phyloP scores from a whole-genome alignment of 2,113 vertebrate genomes.

The Bos taurus region DNA sequence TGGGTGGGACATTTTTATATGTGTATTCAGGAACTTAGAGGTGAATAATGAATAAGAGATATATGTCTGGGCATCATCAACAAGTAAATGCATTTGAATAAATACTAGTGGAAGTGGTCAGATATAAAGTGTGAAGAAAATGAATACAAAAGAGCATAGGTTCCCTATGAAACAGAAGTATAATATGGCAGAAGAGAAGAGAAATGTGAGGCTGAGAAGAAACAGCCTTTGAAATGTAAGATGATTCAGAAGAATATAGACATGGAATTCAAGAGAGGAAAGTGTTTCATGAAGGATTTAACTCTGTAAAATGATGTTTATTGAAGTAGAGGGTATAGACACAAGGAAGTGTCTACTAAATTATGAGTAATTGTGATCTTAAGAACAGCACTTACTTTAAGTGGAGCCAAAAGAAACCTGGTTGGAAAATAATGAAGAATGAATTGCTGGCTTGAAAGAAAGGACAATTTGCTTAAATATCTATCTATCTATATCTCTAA shows the following conservation, averaged over 20 bases:
- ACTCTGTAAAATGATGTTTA: background rate
- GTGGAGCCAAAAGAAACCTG: background rate
- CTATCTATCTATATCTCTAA: background rate
- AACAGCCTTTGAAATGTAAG: background rate
- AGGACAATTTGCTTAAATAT: background rate
- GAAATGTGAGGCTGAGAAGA: background rate
- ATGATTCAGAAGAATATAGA: background rate
- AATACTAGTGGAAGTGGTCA: background rate
- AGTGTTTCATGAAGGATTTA: background rate
- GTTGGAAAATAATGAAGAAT: background rate
- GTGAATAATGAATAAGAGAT: background rate
- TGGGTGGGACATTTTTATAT: background rate
- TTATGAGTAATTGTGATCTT: background rate
- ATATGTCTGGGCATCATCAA: background rate
- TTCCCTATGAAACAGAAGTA: background rate
- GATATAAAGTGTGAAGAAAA: background rate
- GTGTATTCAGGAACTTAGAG: background rate
- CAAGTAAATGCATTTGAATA: background rate
- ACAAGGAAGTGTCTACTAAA: background rate
- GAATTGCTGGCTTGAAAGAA: background rate
- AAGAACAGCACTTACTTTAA: background rate
- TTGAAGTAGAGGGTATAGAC: background rate
- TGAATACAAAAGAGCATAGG: background rate
- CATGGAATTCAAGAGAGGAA: background rate
- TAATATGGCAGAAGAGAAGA: background rate